Evolutionary conservation across 2,113 vertebrate genomes (phyloP), one percentile per base, ranked within the genome.

Genomic region (Brachyhypopomus occidentalis): DNA sequence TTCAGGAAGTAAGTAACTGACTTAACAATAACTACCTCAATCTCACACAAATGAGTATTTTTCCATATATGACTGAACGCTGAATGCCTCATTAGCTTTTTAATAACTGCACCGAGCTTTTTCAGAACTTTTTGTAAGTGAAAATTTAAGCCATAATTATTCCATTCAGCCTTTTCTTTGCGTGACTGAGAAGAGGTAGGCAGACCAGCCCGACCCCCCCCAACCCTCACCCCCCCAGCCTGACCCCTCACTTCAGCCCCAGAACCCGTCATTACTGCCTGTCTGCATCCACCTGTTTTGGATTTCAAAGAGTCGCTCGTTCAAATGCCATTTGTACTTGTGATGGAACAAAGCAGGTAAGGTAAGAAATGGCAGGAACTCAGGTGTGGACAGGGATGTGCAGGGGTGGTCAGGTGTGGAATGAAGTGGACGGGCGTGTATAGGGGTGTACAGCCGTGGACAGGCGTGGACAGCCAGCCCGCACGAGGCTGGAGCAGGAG

Each of bases 281-380:
- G 22, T 5, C 16, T 52, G 34, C 1, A 11, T 70, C 12, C 56
- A 4, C 30, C 6, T 19, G 22, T 58, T 78, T 22, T 19, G 23
- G n/a, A 36, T 67, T 38, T 78, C 30, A 59, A 8, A 16, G 14
- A 36, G 48, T 20, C 12, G 63, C 17, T 77, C 41, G 4, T 20
- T 23, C 27, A 70, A 70, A 78, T 8, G 66, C 52, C 5, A 67
- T 70, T 70, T 78, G 77, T 63, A 38, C 14, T 64, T 70, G 22
- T 70, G 52, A 5, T 23, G 36, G 22, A 70, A 78, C 38, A 55
- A 22, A 41, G 41, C 30, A 30, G 41, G 9, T 8, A 41, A 41
- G 41, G 41, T 41, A 41, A 41, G 41, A 41, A 41, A 1, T 41
- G 41, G 41, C 41, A 41, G 41, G 41, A 9, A 9, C 41, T 8